A percentile compares a stretch with the other conserved stretches of the same genome.
phyloP scores from a whole-genome alignment of 2,888 invertebrate genomes.

The Pristionchus exspectatus region DNA sequence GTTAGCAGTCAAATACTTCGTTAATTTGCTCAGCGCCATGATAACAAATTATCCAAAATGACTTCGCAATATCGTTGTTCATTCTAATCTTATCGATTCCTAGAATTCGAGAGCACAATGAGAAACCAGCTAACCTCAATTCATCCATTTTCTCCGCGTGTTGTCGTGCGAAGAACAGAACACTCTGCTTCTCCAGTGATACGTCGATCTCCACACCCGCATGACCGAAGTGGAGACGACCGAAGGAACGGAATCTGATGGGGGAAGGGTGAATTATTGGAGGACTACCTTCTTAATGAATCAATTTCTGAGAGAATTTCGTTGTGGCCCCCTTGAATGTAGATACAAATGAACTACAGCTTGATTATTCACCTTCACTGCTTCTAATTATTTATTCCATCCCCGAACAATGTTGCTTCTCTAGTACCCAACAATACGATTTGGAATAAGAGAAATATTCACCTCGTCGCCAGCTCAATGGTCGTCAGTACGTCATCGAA shows the following conservation, averaged over 20 bases:
- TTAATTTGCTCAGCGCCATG: too few relatives aligned
- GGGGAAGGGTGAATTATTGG: neutral
- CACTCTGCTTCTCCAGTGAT: slow-evolving; percentile 66
- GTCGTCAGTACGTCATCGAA: slow-evolving; percentile 74
- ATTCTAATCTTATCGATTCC: too few relatives aligned
- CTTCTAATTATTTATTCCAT: neutral
- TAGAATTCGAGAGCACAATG: too few relatives aligned
- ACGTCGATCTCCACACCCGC: slow-evolving; percentile 60
- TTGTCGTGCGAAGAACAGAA: slow-evolving; percentile 64
- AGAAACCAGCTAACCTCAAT: slow-evolving; percentile 54
- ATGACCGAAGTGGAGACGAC: slow-evolving; percentile 69
- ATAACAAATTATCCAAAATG: too few relatives aligned
- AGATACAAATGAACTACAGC: too few relatives aligned
- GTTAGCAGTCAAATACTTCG: neutral
- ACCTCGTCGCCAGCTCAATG: slow-evolving; percentile 73
- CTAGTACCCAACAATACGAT: too few relatives aligned
- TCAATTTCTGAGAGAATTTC: neutral
- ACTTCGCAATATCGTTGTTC: too few relatives aligned
- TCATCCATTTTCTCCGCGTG: slow-evolving; percentile 75
- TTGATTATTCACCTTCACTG: neutral
- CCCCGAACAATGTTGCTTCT: neutral
- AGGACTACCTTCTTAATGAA: neutral
- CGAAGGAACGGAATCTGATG: slow-evolving; percentile 72
- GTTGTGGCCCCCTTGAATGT: neutral
- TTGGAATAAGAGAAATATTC: neutral